phyloP scores from a whole-genome alignment of 2,888 invertebrate genomes.

The Melinaea marsaeus region DNA sequence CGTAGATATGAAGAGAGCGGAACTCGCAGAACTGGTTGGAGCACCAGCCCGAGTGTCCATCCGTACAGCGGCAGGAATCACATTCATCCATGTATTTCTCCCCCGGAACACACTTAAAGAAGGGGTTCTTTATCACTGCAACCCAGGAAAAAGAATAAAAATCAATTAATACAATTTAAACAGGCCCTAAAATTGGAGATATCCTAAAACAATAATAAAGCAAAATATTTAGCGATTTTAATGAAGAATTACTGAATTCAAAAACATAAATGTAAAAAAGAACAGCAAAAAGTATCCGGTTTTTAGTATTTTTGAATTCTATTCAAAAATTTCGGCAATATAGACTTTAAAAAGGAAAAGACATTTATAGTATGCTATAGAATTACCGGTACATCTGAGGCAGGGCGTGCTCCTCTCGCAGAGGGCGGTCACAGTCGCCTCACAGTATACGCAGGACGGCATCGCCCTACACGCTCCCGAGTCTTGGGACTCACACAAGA shows the following conservation, averaged over 20 bases:
- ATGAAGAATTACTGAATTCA: too few species aligned
- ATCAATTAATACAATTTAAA: too few species aligned
- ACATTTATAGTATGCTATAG: too few species aligned
- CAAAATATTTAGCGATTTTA: too few species aligned
- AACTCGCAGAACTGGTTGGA: slow-evolving; percentile 71
- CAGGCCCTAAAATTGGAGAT: too few species aligned
- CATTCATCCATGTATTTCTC: slow-evolving; percentile 76
- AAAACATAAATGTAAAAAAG: too few species aligned
- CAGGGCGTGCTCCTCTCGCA: slow-evolving; percentile 68
- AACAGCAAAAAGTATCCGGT: too few species aligned
- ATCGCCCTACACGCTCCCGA: slow-evolving; percentile 66
- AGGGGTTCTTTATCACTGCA: slow-evolving; percentile 71
- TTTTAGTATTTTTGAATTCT: too few species aligned
- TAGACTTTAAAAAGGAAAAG: too few species aligned
- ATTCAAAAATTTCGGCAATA: too few species aligned
- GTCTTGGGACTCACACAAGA: slow-evolving; percentile 66
- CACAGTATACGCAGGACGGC: slow-evolving; percentile 71
- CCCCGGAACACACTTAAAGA: slow-evolving; percentile 72
- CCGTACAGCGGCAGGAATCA: slow-evolving; percentile 70
- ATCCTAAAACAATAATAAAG: too few species aligned
- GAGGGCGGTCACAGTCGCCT: slow-evolving; percentile 65
- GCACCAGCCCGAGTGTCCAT: slow-evolving; percentile 69
- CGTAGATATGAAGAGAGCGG: slow-evolving; percentile 64
- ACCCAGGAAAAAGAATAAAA: neutral
- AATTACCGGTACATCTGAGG: slow-evolving; percentile 59